A percentile compares a stretch with the other conserved stretches of the same genome.
Evolutionary conservation across 1,140 invertebrate genomes (phyloP).

Genomic region (Dufourea novaeangliae): DNA sequence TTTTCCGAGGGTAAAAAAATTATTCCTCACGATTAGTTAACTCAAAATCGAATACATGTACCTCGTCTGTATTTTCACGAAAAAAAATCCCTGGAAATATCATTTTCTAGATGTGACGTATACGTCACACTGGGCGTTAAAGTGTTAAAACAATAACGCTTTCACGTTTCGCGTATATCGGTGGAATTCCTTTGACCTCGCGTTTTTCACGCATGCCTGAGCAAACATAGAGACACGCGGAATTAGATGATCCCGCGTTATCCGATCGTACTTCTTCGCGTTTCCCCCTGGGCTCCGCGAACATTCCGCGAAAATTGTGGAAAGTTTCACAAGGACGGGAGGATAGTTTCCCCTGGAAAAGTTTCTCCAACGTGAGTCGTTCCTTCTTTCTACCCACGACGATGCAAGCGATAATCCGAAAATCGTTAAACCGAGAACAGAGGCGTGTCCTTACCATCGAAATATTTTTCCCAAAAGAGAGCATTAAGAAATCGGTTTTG

Average conservation of each 20-base stretch:
- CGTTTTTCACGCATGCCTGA: conserved; percentile 37
- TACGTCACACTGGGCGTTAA: no score
- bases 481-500: no score
- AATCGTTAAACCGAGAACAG: background rate
- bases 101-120: no score
- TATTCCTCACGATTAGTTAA: no score
- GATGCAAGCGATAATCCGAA: background rate
- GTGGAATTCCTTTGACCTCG: conserved; percentile 13
- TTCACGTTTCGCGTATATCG: background rate
- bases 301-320: background rate
- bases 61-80: no score
- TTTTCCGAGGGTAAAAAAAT: no score
- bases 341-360: conserved; percentile 12
- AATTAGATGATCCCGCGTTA: conserved; percentile 36
- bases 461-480: background rate
- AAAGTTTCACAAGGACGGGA: conserved; percentile 14
- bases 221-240: conserved; percentile 22
- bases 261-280: conserved; percentile 12
- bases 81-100: no score
- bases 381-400: background rate
- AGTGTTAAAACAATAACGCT: conserved; percentile 18
- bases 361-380: background rate
- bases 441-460: no score
- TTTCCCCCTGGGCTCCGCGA: background rate
- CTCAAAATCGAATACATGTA: no score